Evolutionary conservation across 2,113 vertebrate species (phyloP).

Genomic region (Dasyurus viverrinus): DNA sequence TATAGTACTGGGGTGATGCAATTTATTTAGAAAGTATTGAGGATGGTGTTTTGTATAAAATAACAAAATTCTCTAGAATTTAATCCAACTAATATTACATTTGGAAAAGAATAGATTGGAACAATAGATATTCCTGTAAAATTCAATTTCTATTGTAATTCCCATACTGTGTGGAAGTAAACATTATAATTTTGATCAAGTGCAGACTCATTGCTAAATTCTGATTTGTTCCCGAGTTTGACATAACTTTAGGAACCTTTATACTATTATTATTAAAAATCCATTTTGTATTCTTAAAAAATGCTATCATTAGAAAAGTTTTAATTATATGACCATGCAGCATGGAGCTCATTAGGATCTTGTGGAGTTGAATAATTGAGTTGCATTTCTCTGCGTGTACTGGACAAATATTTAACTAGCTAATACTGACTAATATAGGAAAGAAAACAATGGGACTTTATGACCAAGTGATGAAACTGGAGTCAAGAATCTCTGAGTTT

Average conservation of each 20-base stretch:
- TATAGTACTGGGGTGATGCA: neutral
- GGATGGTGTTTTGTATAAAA: conserved; percentile 7
- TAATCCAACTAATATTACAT: neutral
- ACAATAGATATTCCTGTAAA: neutral
- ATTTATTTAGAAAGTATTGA: neutral
- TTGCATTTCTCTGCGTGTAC: neutral
- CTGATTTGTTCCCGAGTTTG: neutral
- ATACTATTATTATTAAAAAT: neutral
- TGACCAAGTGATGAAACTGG: neutral
- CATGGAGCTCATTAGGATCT: neutral
- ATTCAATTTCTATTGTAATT: neutral
- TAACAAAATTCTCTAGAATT: neutral
- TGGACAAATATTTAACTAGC: neutral
- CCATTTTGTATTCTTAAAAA: neutral
- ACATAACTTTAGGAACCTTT: neutral
- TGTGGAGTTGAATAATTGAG: neutral
- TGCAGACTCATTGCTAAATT: neutral
- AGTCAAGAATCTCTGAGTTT: neutral
- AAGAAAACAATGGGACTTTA: neutral
- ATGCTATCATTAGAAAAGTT: neutral
- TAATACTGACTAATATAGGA: neutral
- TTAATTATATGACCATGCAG: neutral
- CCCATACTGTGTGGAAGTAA: neutral
- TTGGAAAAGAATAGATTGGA: conserved; percentile 12
- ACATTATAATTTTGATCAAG: neutral